A percentile compares a stretch with the other conserved stretches of the same genome.
Evolutionary conservation across 2,113 vertebrate genomes (phyloP).

Genomic region (Pedionomus torquatus): DNA sequence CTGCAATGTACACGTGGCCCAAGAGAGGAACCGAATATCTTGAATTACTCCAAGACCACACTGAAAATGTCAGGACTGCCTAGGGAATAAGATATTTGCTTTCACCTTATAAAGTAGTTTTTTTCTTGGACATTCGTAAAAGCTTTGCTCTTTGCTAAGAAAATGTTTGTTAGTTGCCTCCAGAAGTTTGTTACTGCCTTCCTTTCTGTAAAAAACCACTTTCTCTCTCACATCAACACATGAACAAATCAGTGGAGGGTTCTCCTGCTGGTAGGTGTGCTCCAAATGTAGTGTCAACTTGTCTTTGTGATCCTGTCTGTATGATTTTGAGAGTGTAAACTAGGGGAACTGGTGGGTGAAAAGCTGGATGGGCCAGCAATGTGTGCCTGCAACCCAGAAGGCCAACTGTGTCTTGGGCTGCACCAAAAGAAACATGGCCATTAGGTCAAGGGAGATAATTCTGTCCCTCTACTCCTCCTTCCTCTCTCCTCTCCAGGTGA

Average conservation of each 20-base stretch:
- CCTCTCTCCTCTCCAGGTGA: not conserved
- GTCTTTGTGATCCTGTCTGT: not conserved
- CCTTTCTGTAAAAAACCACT: not conserved
- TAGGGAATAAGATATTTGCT: not conserved
- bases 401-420: too few relatives aligned
- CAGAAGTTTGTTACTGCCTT: not conserved
- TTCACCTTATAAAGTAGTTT: not conserved
- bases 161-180: not conserved
- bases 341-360: not conserved
- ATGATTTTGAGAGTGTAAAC: not conserved
- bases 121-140: too few relatives aligned
- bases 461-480: not conserved
- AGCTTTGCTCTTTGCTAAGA: not conserved
- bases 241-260: not conserved
- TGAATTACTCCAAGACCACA: not conserved
- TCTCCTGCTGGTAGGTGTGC: not conserved
- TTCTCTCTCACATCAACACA: not conserved
- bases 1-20: accelerated
- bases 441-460: too few relatives aligned
- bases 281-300: not conserved
- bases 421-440: too few relatives aligned
- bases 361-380: not conserved
- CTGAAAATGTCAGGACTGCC: not conserved
- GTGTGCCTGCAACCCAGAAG: too few relatives aligned
- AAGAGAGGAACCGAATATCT: not conserved